Conservation (phyloP, 64 coral and sea anemone species). For the Astreopora myriophthalma region DNA sequence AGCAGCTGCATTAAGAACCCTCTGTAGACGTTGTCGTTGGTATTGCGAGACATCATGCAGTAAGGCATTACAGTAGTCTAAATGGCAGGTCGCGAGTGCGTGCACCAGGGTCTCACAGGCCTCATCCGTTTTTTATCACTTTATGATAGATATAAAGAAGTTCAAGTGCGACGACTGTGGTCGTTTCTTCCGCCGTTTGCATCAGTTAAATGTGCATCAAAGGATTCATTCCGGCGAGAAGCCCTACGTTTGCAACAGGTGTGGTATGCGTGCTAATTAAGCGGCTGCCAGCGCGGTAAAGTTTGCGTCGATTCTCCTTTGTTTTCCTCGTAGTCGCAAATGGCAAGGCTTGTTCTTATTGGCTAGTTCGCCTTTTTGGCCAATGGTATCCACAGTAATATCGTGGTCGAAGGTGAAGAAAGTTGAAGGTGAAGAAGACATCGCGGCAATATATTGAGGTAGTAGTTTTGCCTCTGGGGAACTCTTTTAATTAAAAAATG, state of each 20-base stretch:
- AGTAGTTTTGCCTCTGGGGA: too few species aligned
- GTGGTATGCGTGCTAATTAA: not conserved
- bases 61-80: slow-evolving; percentile 39
- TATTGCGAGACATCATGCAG: slow-evolving; percentile 22
- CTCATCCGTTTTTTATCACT: not conserved
- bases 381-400: too few species aligned
- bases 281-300: too few species aligned
- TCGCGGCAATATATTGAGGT: too few species aligned
- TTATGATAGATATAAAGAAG: slow-evolving; percentile 90
- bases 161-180: slow-evolving; percentile 98
- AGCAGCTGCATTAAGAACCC: slow-evolving; percentile 32
- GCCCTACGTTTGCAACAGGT: slow-evolving; percentile 93
- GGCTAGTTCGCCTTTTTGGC: too few species aligned
- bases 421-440: too few species aligned
- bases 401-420: too few species aligned
- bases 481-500: too few species aligned
- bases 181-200: slow-evolving; percentile 94
- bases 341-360: too few species aligned
- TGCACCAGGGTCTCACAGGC: slow-evolving; percentile 36
- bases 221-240: slow-evolving; percentile 98
- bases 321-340: too few species aligned
- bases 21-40: slow-evolving; percentile 14
- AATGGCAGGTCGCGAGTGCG: not conserved
- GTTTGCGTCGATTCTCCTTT: too few species aligned
- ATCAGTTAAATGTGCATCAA: slow-evolving; percentile 94